Percentiles rank a stretch among this genome's conserved stretches.
These are phyloP conservation scores for Propithecus perrieri DNA, from an alignment of 2,797 vertebrate genomes.

Conservation along the genomic window DNA sequence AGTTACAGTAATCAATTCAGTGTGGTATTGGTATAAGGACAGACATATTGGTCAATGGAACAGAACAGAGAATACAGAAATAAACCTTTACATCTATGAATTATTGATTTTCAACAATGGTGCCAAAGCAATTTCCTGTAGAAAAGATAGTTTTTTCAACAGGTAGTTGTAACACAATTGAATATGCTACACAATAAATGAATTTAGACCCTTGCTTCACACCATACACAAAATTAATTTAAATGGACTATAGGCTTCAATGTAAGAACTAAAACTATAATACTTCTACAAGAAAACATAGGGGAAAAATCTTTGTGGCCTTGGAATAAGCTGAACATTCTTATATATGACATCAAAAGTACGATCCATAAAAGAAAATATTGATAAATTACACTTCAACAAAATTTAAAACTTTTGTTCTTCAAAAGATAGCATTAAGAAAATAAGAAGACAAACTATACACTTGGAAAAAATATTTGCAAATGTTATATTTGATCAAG, in stretches of 20 bases:
- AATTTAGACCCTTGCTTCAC: not conserved
- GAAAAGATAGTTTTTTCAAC: not conserved
- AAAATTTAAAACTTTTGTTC: not conserved
- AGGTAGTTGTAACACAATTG: not conserved
- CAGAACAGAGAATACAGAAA: not conserved
- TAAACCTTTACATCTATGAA: not conserved
- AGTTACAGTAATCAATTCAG: not conserved
- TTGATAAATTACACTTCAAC: not conserved
- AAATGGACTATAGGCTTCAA: not conserved
- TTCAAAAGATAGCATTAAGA: not conserved
- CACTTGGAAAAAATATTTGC: slow-evolving; percentile 22
- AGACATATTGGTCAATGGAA: not conserved
- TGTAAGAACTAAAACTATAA: not conserved
- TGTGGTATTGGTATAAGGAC: not conserved
- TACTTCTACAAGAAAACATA: not conserved
- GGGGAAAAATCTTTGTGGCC: not conserved
- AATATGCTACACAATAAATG: not conserved
- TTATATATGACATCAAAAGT: not conserved
- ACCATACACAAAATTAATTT: not conserved
- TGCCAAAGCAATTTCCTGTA: not conserved
- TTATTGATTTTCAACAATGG: not conserved
- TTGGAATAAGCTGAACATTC: not conserved
- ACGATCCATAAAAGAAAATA: not conserved
- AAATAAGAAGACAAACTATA: not conserved
- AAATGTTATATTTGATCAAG: slow-evolving; percentile 9